A percentile compares a stretch with the other conserved stretches of the same genome.
Conservation (phyloP, 2,113 vertebrate genomes). For the Halcyon senegalensis region DNA sequence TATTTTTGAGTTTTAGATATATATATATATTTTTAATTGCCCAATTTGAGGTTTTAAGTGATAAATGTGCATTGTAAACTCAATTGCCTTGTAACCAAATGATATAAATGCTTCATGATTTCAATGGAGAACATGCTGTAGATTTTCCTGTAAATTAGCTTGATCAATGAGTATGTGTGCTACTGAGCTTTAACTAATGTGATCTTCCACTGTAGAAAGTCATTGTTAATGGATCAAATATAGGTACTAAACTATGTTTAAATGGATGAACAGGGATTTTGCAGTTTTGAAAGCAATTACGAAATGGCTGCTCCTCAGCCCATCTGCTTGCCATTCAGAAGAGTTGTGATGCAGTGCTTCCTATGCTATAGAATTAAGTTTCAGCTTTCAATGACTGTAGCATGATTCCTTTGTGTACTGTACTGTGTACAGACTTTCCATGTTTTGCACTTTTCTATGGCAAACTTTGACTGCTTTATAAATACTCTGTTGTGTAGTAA, state of each 20-base stretch:
- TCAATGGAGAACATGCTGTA: constrained; percentile 22
- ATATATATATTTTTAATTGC: constrained; percentile 35
- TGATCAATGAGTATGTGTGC: constrained; percentile 22
- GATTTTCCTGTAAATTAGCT: constrained; percentile 39
- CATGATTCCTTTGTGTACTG: constrained; percentile 55
- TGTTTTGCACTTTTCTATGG: constrained; percentile 63
- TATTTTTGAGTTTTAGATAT: constrained; percentile 51
- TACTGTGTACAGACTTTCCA: constrained; percentile 53
- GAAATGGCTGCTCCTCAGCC: not conserved
- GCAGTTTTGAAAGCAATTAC: constrained; percentile 49
- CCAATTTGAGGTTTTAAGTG: not conserved
- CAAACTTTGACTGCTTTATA: constrained; percentile 63
- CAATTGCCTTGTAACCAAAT: constrained; percentile 47
- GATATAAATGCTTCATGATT: constrained; percentile 43
- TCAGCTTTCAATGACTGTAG: constrained; percentile 66
- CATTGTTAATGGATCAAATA: constrained; percentile 46
- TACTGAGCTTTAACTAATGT: constrained; percentile 44
- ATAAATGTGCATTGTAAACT: constrained; percentile 3
- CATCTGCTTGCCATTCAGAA: constrained; percentile 57
- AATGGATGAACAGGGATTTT: constrained; percentile 63
- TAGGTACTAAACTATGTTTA: constrained; percentile 37
- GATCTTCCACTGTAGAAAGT: constrained; percentile 45
- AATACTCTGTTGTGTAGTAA: constrained; percentile 4
- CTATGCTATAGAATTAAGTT: constrained; percentile 53
- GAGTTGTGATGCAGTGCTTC: constrained; percentile 55